Conservation (phyloP, 2,113 vertebrate species). For the Larimichthys crocea region DNA sequence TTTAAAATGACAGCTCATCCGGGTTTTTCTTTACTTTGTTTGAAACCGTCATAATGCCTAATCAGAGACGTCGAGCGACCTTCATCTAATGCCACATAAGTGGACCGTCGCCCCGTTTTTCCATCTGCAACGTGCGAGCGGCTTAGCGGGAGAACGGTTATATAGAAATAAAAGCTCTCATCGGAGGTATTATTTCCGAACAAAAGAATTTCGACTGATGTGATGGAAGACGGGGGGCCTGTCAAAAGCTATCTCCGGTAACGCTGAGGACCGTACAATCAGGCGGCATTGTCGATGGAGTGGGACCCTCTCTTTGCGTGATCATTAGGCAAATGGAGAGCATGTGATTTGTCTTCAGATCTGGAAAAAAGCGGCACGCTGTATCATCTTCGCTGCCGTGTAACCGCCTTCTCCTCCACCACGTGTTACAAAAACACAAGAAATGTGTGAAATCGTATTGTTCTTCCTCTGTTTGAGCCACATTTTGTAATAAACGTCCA, state of each 20-base stretch:
- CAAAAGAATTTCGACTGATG: constrained; percentile 48
- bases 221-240: constrained; percentile 12
- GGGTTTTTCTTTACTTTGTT: not conserved
- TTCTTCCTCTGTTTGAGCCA: not conserved
- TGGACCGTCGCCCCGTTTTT: constrained; percentile 28
- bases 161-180: constrained; percentile 39
- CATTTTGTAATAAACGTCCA: too few species aligned
- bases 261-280: constrained; percentile 75
- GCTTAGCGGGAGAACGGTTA: constrained; percentile 15
- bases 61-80: constrained; percentile 36
- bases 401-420: not conserved
- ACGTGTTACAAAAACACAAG: not conserved
- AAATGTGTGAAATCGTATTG: not conserved
- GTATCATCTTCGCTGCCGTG: constrained; percentile 23
- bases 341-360: constrained; percentile 41
- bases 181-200: constrained; percentile 51
- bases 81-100: constrained; percentile 43
- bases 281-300: constrained; percentile 78
- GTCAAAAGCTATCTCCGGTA: constrained; percentile 21
- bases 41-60: not conserved
- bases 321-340: constrained; percentile 73
- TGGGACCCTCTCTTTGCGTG: constrained; percentile 55
- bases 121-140: not conserved
- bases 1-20: not conserved
- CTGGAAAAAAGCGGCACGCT: not conserved